These are phyloP conservation scores for Sebastes itinus DNA, from an alignment of 2,797 vertebrate genomes.

Conservation along the genomic window DNA sequence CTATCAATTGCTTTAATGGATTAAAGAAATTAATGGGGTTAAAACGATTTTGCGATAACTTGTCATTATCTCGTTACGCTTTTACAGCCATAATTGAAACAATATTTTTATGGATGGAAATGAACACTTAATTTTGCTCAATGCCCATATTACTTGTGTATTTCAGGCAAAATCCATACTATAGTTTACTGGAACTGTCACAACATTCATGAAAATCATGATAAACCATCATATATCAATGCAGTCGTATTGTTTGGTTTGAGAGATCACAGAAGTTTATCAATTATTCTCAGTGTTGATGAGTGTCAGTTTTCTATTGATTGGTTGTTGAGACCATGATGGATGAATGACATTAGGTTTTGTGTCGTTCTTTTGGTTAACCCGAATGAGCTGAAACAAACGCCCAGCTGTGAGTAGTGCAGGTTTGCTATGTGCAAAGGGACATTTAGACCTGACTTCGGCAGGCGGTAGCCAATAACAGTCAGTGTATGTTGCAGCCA, in stretches of 20 bases:
- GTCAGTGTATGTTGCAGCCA: neutral
- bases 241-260: neutral
- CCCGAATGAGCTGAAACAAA: neutral
- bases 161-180: neutral
- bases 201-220: neutral
- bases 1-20: too few relatives aligned
- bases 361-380: neutral
- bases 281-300: neutral
- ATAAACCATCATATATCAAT: neutral
- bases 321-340: neutral
- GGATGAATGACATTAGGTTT: neutral
- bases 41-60: too few relatives aligned
- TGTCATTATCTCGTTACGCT: too few relatives aligned
- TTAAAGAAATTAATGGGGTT: too few relatives aligned
- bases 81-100: accelerated
- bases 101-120: neutral
- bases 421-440: neutral
- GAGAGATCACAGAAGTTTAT: neutral
- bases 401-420: neutral
- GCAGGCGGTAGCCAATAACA: neutral
- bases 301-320: neutral
- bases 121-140: neutral
- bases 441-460: neutral
- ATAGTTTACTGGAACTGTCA: neutral
- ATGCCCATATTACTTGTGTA: neutral